Percentiles rank a stretch among this genome's conserved stretches.
These are phyloP conservation scores for Siniperca knerii DNA, from an alignment of 2,113 vertebrate species.

Conservation along the genomic window DNA sequence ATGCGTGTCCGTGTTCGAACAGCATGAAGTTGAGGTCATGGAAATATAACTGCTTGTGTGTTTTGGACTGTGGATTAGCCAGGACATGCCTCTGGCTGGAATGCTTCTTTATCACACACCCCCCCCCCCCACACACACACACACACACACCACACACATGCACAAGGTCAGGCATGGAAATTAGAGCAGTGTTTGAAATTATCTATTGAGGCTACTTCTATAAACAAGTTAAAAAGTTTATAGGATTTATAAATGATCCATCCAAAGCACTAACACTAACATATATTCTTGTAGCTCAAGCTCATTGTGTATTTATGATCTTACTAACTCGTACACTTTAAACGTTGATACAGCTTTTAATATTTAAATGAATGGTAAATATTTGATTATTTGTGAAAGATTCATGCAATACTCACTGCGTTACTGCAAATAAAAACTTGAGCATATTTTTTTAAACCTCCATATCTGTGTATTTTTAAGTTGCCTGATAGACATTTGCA, in stretches of 20 bases:
- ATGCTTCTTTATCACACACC: conserved; percentile 61
- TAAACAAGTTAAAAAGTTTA: conserved; percentile 41
- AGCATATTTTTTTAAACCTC: conserved; percentile 34
- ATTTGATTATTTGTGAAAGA: conserved; percentile 59
- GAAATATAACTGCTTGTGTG: conserved; percentile 73
- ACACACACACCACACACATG: conserved; percentile 32
- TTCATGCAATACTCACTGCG: conserved; percentile 39
- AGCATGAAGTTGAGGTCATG: conserved; percentile 77
- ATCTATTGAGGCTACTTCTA: conserved; percentile 53
- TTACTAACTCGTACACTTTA: conserved; percentile 48
- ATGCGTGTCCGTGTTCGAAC: conserved; percentile 41
- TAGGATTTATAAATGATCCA: conserved; percentile 37
- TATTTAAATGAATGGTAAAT: conserved; percentile 55
- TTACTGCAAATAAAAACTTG: background rate
- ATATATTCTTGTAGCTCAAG: conserved; percentile 34
- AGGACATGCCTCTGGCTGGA: conserved; percentile 72
- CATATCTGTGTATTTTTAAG: conserved; percentile 28
- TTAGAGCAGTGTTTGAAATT: conserved; percentile 30
- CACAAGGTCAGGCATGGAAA: conserved; percentile 53
- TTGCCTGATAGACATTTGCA: conserved; percentile 28
- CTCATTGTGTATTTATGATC: conserved; percentile 57
- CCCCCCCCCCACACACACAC: conserved; percentile 22
- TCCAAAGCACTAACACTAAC: conserved; percentile 29
- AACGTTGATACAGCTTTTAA: conserved; percentile 48
- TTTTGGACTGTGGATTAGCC: conserved; percentile 70